Percentiles rank a stretch among this genome's conserved stretches.
Evolutionary conservation across 2,797 vertebrate species (phyloP).

Genomic region (Sorex maritimensis): DNA sequence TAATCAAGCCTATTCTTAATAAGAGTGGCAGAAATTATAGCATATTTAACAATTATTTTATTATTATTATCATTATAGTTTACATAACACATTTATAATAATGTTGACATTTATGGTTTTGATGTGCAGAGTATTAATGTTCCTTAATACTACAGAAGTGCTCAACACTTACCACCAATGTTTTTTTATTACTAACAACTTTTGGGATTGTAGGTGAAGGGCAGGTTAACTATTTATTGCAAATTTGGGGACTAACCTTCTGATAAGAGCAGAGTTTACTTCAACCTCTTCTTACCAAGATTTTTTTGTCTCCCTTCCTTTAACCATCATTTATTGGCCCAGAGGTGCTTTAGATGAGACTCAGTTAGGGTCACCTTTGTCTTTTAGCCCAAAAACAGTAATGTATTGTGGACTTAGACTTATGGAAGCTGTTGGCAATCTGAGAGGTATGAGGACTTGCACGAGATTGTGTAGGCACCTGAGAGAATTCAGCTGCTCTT

Average conservation of each 20-base stretch:
- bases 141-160: too few relatives aligned
- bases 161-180: too few relatives aligned
- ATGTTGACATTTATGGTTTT: too few relatives aligned
- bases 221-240: neutral
- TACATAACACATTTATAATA: too few relatives aligned
- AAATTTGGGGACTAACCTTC: neutral
- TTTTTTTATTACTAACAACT: neutral
- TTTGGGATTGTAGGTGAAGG: neutral
- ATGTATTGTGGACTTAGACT: neutral
- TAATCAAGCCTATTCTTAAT: conserved; percentile 4
- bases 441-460: neutral
- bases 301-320: neutral
- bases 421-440: neutral
- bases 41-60: neutral
- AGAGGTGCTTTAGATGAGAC: neutral
- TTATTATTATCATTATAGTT: too few relatives aligned
- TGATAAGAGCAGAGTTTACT: neutral
- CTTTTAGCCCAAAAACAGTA: neutral
- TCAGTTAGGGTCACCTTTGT: neutral
- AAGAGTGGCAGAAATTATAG: neutral
- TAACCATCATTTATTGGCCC: neutral
- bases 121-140: too few relatives aligned
- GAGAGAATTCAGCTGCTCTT: neutral
- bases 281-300: neutral
- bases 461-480: neutral